Evolutionary conservation across 2,113 vertebrate genomes (phyloP).

Genomic region (Peromyscus leucopus): DNA sequence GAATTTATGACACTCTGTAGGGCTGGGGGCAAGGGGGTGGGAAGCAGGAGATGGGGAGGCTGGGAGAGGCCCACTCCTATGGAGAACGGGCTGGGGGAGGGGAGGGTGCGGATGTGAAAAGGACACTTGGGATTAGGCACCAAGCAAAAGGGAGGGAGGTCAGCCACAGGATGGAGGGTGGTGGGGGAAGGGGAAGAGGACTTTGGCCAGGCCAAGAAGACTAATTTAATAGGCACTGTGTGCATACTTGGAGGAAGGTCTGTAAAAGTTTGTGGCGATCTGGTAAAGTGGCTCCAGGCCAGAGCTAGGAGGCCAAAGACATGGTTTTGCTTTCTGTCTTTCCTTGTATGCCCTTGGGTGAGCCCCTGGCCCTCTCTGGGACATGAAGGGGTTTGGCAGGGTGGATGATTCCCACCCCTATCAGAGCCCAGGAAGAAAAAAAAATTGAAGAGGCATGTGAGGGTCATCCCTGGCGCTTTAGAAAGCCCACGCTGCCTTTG

Average conservation of each 20-base stretch:
- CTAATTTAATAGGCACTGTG: slow-evolving; percentile 70
- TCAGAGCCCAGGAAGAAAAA: not conserved
- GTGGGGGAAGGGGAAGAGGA: slow-evolving; percentile 57
- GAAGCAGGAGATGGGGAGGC: slow-evolving; percentile 74
- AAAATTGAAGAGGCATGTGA: not conserved
- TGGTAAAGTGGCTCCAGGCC: not conserved
- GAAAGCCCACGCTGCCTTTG: not conserved
- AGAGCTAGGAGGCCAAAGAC: slow-evolving; percentile 21
- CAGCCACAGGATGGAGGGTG: slow-evolving; percentile 27
- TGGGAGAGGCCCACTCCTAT: slow-evolving; percentile 73
- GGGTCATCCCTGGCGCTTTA: not conserved
- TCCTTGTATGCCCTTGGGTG: not conserved
- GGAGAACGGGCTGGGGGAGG: slow-evolving; percentile 68
- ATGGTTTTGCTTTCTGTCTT: slow-evolving; percentile 4
- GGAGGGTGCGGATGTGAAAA: slow-evolving; percentile 68
- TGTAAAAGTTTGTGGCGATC: slow-evolving; percentile 67
- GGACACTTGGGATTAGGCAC: slow-evolving; percentile 77
- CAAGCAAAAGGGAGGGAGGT: slow-evolving; percentile 58
- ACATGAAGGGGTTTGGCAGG: not conserved
- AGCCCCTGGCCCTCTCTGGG: slow-evolving; percentile 2
- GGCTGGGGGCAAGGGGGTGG: slow-evolving; percentile 67
- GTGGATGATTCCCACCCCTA: not conserved
- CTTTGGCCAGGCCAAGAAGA: slow-evolving; percentile 75
- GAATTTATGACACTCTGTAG: slow-evolving; percentile 80
- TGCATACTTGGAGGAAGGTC: slow-evolving; percentile 70